phyloP scores from a whole-genome alignment of 2,888 invertebrate species.

The Latrodectus hesperus region DNA sequence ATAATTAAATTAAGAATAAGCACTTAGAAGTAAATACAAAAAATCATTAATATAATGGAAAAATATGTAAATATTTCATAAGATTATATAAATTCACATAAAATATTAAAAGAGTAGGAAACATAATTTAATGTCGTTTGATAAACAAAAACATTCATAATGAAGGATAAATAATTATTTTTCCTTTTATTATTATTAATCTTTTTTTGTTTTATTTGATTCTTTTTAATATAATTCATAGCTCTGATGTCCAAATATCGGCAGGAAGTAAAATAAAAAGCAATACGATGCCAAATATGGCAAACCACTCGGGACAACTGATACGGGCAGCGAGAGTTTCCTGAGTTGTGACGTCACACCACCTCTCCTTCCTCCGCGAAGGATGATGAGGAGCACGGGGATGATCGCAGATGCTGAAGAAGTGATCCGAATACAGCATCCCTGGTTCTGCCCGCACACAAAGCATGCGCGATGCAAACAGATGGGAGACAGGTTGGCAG shows the following conservation, averaged over 20 bases:
- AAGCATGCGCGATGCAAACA: background rate
- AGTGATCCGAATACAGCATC: constrained; percentile 22
- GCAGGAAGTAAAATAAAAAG: background rate
- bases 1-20: too few species aligned
- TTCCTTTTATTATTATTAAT: too few species aligned
- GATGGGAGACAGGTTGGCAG: constrained; percentile 13
- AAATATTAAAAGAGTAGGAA: too few species aligned
- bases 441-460: constrained; percentile 12
- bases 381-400: constrained; percentile 6
- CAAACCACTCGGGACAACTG: constrained; percentile 3
- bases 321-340: constrained; percentile 50
- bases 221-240: too few species aligned
- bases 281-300: background rate
- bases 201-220: too few species aligned
- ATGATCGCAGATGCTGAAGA: constrained; percentile 3
- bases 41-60: too few species aligned
- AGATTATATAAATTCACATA: too few species aligned
- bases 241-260: background rate
- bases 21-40: too few species aligned
- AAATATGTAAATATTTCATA: too few species aligned
- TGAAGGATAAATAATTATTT: too few species aligned
- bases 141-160: too few species aligned
- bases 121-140: too few species aligned
- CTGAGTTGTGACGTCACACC: constrained; percentile 33
- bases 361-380: background rate